phyloP scores from a whole-genome alignment of 2,113 vertebrate species.

The Charina bottae region DNA sequence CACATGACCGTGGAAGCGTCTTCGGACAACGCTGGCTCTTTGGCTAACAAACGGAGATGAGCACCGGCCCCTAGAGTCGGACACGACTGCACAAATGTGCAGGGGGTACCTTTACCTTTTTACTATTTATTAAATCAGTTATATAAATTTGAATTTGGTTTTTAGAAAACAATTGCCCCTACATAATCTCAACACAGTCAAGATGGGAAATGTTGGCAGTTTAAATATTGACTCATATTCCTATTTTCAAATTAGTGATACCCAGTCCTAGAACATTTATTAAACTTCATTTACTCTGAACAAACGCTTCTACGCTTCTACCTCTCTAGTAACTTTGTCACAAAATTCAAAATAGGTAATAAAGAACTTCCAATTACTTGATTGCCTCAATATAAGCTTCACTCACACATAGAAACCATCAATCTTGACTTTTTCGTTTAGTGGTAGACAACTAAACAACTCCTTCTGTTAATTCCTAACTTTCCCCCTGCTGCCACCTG shows the following conservation, averaged over 20 bases:
- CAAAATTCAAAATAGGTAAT: too few species aligned
- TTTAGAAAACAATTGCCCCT: neutral
- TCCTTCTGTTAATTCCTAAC: too few species aligned
- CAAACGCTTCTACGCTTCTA: too few species aligned
- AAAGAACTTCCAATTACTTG: neutral
- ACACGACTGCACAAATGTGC: too few species aligned
- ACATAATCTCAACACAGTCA: neutral
- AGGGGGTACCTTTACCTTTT: too few species aligned
- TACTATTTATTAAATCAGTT: neutral
- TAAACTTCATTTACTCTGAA: too few species aligned
- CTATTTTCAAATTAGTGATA: neutral
- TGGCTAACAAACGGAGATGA: too few species aligned
- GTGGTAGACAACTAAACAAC: too few species aligned
- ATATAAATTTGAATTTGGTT: neutral
- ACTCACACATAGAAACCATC: neutral
- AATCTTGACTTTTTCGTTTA: neutral
- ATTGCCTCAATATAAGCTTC: neutral
- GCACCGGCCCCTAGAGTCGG: too few species aligned
- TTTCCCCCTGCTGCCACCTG: neutral
- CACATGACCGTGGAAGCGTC: too few species aligned
- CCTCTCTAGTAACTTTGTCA: too few species aligned
- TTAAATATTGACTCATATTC: neutral
- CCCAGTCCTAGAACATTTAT: neutral
- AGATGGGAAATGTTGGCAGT: neutral
- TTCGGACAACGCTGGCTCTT: too few species aligned